These are phyloP conservation scores for Scaptomyza polygonia DNA, from an alignment of 2,888 invertebrate species.

Conservation along the genomic window DNA sequence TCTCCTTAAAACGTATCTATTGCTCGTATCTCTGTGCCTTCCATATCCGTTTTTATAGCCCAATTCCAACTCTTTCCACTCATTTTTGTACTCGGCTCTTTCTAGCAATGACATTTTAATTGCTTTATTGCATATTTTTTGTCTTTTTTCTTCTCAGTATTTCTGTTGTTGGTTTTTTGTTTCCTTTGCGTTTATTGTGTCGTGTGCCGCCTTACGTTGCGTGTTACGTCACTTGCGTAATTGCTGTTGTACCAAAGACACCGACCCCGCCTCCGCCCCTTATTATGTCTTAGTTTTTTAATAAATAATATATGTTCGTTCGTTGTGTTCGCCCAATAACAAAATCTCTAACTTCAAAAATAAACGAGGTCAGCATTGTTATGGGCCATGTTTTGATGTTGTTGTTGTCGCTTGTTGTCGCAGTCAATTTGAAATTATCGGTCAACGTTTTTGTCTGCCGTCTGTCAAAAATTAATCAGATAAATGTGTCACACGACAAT, in stretches of 20 bases:
- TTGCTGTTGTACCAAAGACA: conserved; percentile 50
- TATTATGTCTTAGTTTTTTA: conserved; percentile 7
- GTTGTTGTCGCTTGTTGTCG: conserved; percentile 39
- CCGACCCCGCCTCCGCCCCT: conserved; percentile 3
- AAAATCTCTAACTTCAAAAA: conserved; percentile 41
- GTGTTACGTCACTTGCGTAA: conserved; percentile 74
- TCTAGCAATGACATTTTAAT: conserved; percentile 77
- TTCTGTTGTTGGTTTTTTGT: conserved; percentile 9
- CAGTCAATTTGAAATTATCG: conserved; percentile 76
- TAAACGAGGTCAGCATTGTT: conserved; percentile 70
- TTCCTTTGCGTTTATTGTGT: conserved; percentile 59
- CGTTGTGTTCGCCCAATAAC: conserved; percentile 18
- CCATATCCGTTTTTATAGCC: conserved; percentile 76
- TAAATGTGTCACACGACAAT: conserved; percentile 66
- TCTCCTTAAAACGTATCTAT: conserved; percentile 20
- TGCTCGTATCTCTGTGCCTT: conserved; percentile 62
- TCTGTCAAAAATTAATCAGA: conserved; percentile 76
- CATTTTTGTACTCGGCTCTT: conserved; percentile 19
- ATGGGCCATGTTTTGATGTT: conserved; percentile 54
- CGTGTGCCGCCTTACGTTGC: conserved; percentile 72
- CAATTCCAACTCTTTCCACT: conserved; percentile 53
- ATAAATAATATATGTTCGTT: conserved; percentile 19
- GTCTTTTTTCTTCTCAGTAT: conserved; percentile 12
- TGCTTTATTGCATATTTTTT: conserved; percentile 72
- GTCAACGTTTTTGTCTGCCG: conserved; percentile 75